These are phyloP conservation scores for Orientallactaga bullata DNA, from an alignment of 2,113 vertebrate species.

Conservation along the genomic window DNA sequence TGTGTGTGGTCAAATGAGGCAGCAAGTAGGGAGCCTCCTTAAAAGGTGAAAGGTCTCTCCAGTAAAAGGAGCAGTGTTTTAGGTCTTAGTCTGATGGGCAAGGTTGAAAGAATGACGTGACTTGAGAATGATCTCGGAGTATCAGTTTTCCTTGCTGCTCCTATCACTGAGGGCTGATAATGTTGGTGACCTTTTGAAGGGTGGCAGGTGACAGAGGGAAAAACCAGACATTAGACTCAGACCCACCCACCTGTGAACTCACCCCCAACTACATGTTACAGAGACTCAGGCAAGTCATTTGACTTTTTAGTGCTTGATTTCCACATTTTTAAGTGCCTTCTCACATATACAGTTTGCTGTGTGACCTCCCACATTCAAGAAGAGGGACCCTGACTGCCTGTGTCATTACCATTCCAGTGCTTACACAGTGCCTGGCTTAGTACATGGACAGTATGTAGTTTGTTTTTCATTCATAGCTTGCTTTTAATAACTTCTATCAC, in stretches of 20 bases:
- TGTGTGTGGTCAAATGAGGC: not conserved
- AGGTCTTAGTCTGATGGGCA: not conserved
- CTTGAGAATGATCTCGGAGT: not conserved
- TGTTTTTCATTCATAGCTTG: conserved; percentile 17
- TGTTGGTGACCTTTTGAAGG: conserved; percentile 50
- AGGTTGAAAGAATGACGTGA: conserved; percentile 3
- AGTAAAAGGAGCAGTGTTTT: not conserved
- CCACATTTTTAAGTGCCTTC: not conserved
- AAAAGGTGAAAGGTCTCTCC: not conserved
- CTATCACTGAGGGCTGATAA: conserved; percentile 17
- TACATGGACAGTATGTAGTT: conserved; percentile 16
- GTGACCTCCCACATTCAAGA: not conserved
- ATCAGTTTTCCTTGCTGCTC: not conserved
- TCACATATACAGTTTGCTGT: not conserved
- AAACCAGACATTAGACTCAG: not conserved
- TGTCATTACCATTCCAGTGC: not conserved
- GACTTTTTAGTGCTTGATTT: conserved; percentile 23
- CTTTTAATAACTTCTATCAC: not conserved
- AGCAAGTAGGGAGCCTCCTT: not conserved
- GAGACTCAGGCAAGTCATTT: not conserved
- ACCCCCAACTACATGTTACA: not conserved
- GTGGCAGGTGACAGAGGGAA: not conserved
- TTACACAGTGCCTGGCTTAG: not conserved
- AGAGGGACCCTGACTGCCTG: not conserved
- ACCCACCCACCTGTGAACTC: not conserved